Evolutionary conservation across 2,888 invertebrate species (phyloP), one percentile per base, ranked within the genome.

Genomic region (Chorisops tibialis): DNA sequence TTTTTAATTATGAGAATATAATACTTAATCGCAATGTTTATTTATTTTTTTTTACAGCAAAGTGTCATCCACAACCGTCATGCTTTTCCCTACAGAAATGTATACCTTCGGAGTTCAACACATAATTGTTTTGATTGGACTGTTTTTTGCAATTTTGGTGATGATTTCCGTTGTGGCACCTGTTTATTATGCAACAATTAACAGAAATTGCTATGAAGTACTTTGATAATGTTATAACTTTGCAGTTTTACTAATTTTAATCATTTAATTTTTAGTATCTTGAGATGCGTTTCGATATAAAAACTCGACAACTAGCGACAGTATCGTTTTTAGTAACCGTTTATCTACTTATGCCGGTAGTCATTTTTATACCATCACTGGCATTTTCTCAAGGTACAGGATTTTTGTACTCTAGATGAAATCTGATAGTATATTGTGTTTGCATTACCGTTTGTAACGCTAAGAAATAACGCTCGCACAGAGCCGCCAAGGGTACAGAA

Each of bases 31-130:
- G n/a, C n/a, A n/a, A n/a, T n/a, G n/a, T n/a, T n/a, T n/a, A n/a
- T n/a, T n/a, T n/a, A n/a, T 59, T 59, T 41, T 19, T n/a, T 19
- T 30, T 62, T 63, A 1, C 39, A 79, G 79, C 66, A 79, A 80
- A 63, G 72, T 81, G 68, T 80, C 80, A 1, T 81, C 80, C 37
- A 78, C 81, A 39, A 78, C 80, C 0, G 72, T 81, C 11, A 73
- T 81, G 63, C 79, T 80, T 2, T 76, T 78, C 16, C 80, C 81
- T 1, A 76, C 79, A 1, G 81, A 81, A 69, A 74, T 80, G 66
- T 81, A 81, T 68, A 71, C 73, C 12, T 79, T 75, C 64, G 81
- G 81, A 11, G 75, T 78, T 0, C 76, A 75, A 50, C 79, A 79
- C 66, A 68, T 70, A 35, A 67, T 75, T 11, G 69, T 75, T 19